Base-by-base conservation (phyloP, 2,113 vertebrate species). In the Nerophis ophidion region DNA sequence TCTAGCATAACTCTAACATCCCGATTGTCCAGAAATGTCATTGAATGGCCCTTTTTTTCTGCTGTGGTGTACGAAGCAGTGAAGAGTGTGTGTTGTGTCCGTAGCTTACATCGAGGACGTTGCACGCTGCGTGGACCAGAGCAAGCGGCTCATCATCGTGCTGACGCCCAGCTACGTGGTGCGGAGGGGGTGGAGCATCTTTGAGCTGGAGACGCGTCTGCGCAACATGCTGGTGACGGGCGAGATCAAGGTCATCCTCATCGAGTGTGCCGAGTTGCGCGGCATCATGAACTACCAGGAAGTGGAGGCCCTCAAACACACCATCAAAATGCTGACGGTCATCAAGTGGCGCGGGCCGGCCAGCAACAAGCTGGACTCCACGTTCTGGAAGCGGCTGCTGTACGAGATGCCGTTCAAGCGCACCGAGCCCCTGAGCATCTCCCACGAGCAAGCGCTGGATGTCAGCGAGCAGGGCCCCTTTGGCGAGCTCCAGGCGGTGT, bases 261-360 rank as follows among this genome's bases (percentile, higher is more conserved):
- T 99, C 17, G 96, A 99, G 83, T 99, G 96, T 75, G 93, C 93
- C 66, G 94, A 97, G 88, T 92, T 98, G 15, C 90, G 93, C 51
- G 93, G 94, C 84, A 94, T 96, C 86, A 95, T 98, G 91, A 98
- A 99, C 91, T 99, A 98, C 90, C 96, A 98, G 89, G 96, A 99
- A 64, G 95, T 98, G 13, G 96, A 99, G 86, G 93, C 95, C 53
- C 94, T 99, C 65, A 98, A 98, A 84, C 95, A 98, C 64, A 97
- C 93, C 79, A 98, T 98, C 88, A 98, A 98, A 85, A 93, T 92
- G 75, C 92, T 99, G 81, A 97, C 95, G 13, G 94, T 98, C 70
- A 93, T 99, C 87, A 96, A 95, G 88, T 99, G 96, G 96, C 93
- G 92, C 0, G 95, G 96, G 79, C 92, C 94, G 62, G 90, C 93